Evolutionary conservation across 2,797 vertebrate genomes (phyloP).

Genomic region (Coreius guichenoti): DNA sequence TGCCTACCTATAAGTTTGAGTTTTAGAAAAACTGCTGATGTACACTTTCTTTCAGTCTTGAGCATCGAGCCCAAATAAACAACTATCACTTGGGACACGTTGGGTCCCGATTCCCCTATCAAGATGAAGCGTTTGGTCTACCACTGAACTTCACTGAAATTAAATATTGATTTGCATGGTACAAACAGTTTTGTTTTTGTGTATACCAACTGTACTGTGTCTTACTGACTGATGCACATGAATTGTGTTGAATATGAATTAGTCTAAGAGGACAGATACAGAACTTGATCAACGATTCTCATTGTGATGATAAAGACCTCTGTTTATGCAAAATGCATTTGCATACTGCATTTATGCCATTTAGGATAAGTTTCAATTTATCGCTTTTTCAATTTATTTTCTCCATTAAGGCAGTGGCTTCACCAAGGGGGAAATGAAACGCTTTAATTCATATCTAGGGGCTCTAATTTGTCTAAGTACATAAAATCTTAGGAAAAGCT

Average conservation of each 20-base stretch:
- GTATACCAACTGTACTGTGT: constrained; percentile 36
- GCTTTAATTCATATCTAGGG: constrained; percentile 44
- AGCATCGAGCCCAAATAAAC: neutral
- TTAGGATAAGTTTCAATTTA: constrained; percentile 35
- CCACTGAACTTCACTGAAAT: constrained; percentile 57
- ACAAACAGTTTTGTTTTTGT: constrained; percentile 55
- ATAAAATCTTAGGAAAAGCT: constrained; percentile 39
- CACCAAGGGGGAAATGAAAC: constrained; percentile 38
- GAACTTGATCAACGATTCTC: constrained; percentile 19
- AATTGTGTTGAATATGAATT: constrained; percentile 33
- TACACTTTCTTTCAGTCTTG: neutral
- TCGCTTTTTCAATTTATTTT: constrained; percentile 42
- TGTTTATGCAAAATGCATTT: constrained; percentile 29
- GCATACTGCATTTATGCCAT: constrained; percentile 4
- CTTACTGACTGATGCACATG: constrained; percentile 34
- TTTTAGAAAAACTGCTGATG: constrained; percentile 15
- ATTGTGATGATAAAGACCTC: constrained; percentile 15
- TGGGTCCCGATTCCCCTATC: constrained; percentile 35
- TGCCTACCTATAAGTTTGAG: constrained; percentile 17
- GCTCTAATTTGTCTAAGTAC: constrained; percentile 49
- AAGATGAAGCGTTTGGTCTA: constrained; percentile 53
- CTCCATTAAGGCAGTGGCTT: constrained; percentile 27
- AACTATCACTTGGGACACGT: constrained; percentile 31
- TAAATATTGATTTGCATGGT: constrained; percentile 61
- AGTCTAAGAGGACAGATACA: constrained; percentile 14